Evolutionary conservation across 2,113 vertebrate genomes (phyloP).

Genomic region (Laterallus jamaicensis): DNA sequence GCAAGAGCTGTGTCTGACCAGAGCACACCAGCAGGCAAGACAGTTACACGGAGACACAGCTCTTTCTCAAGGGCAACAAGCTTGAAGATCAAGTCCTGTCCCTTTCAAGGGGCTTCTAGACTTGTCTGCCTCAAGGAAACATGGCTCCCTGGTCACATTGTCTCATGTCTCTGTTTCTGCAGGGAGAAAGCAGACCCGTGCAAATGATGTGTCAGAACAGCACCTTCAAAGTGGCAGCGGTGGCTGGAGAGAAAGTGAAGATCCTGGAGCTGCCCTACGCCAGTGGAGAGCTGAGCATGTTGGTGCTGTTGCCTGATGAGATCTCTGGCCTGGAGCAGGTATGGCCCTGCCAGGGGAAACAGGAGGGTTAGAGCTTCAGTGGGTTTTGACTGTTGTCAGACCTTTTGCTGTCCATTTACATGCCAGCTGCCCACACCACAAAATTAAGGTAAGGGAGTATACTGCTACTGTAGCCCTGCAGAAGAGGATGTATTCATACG

Average conservation of each 20-base stretch:
- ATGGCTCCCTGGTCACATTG: rapidly evolving
- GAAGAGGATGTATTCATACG: neutral
- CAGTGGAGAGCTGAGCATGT: neutral
- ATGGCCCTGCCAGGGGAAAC: neutral
- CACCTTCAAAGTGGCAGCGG: neutral
- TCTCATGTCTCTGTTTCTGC: neutral
- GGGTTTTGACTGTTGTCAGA: neutral
- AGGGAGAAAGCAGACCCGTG: slow-evolving; percentile 33
- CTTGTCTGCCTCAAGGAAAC: neutral
- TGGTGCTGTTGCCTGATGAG: slow-evolving; percentile 17
- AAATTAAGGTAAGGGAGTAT: rapidly evolving
- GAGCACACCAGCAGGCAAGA: neutral
- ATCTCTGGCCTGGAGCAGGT: slow-evolving; percentile 34
- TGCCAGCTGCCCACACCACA: neutral
- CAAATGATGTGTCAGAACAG: slow-evolving; percentile 20
- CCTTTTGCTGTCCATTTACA: neutral
- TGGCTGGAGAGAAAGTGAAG: neutral
- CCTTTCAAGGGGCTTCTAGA: neutral
- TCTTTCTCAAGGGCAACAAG: neutral
- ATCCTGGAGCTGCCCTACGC: neutral
- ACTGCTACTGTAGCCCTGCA: neutral
- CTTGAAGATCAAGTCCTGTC: neutral
- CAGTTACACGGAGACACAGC: neutral
- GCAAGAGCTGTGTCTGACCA: neutral
- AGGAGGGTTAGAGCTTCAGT: neutral